Evolutionary conservation across 35 echinoderm and acorn worm genomes (phyloP).

Genomic region (Eucidaris tribuloides): DNA sequence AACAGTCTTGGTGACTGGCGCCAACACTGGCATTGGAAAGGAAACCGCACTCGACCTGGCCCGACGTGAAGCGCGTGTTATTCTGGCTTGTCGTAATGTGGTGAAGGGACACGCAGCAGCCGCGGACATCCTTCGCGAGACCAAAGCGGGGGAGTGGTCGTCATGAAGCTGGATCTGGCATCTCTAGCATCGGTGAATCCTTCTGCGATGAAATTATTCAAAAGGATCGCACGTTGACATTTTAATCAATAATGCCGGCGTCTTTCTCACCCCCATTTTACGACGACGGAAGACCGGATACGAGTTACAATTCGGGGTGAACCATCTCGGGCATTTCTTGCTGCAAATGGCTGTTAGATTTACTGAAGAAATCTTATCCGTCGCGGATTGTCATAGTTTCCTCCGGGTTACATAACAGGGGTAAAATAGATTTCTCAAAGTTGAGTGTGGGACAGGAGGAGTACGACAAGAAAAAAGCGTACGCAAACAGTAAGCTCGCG

Average conservation of each 20-base stretch:
- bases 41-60: conserved; percentile 78
- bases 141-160: conserved; percentile 44
- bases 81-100: conserved; percentile 85
- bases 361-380: conserved; percentile 59
- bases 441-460: conserved; percentile 32
- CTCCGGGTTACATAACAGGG: conserved; percentile 71
- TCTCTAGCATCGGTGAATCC: conserved; percentile 69
- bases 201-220: conserved; percentile 84
- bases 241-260: conserved; percentile 90
- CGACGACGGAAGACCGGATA: conserved; percentile 65
- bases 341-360: conserved; percentile 66
- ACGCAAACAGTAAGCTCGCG: conserved; percentile 89
- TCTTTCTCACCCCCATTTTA: conserved; percentile 54
- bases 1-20: conserved; percentile 84
- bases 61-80: conserved; percentile 71
- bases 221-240: conserved; percentile 62
- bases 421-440: conserved; percentile 76
- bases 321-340: conserved; percentile 90
- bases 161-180: conserved; percentile 82
- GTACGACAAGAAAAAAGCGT: conserved; percentile 67
- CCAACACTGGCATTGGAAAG: conserved; percentile 90
- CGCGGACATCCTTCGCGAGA: conserved; percentile 42
- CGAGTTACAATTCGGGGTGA: conserved; percentile 88
- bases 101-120: conserved; percentile 58
- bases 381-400: conserved; percentile 83